Conservation (phyloP, 2,888 invertebrate genomes). For the Eupeodes luniger region DNA sequence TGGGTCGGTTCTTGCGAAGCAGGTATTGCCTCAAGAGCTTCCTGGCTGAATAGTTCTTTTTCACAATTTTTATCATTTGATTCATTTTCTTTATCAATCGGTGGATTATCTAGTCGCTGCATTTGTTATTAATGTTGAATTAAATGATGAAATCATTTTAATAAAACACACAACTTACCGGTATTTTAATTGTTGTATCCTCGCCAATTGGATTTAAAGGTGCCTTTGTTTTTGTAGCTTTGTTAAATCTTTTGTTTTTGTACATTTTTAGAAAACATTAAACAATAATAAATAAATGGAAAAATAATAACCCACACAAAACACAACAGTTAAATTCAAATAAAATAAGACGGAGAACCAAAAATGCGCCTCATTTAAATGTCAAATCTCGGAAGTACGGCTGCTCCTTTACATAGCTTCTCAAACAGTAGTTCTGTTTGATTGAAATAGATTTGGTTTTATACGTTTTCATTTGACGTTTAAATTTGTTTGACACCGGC, state of each 20-base stretch:
- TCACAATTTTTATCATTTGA: conserved; percentile 50
- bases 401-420: background rate
- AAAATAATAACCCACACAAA: background rate
- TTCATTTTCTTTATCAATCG: conserved; percentile 47
- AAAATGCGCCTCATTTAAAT: background rate
- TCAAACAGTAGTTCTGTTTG: background rate
- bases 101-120: conserved; percentile 62
- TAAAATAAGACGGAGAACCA: background rate
- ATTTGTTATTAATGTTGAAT: no score
- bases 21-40: conserved; percentile 82
- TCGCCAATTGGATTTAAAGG: conserved; percentile 80
- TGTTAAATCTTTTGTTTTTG: conserved; percentile 70
- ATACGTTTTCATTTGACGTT: no score
- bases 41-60: conserved; percentile 78
- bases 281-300: conserved; percentile 59
- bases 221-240: conserved; percentile 63
- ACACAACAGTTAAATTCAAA: conserved; percentile 7
- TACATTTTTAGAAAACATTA: conserved; percentile 77
- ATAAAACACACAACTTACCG: conserved; percentile 76
- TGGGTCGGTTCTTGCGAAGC: conserved; percentile 83
- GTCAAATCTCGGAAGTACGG: conserved; percentile 20
- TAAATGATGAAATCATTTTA: no score
- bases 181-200: conserved; percentile 80
- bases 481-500: no score
- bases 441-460: background rate